Percentiles rank a stretch among this genome's conserved stretches.
Evolutionary conservation across 2,113 vertebrate species (phyloP).

Genomic region (Propithecus coquereli): DNA sequence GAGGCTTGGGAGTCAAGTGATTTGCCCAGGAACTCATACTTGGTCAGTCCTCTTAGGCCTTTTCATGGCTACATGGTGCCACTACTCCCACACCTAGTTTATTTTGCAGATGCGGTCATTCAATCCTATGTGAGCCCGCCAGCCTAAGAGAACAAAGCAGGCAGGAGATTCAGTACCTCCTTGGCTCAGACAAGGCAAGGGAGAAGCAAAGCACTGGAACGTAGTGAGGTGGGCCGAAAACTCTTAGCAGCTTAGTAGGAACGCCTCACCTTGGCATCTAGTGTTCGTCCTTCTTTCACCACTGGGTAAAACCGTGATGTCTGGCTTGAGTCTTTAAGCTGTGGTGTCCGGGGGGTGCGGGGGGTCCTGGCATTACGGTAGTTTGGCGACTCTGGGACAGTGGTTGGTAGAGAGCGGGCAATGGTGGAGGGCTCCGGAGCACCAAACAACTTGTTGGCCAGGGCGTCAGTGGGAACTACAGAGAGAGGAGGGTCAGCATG

Average conservation of each 20-base stretch:
- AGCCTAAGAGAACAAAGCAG: neutral
- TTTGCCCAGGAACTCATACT: neutral
- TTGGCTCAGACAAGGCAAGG: neutral
- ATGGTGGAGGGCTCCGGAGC: conserved; percentile 93
- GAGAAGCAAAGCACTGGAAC: neutral
- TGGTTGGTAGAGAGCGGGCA: conserved; percentile 95
- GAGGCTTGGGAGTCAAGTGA: neutral
- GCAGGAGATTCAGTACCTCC: neutral
- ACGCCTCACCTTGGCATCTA: conserved; percentile 92
- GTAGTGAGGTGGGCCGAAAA: neutral
- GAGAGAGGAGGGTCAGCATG: neutral
- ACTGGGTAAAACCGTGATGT: conserved; percentile 98
- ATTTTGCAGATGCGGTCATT: neutral
- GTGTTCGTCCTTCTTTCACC: conserved; percentile 95
- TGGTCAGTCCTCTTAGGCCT: neutral
- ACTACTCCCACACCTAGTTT: neutral
- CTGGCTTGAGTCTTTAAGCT: conserved; percentile 93
- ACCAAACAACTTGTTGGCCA: conserved; percentile 98
- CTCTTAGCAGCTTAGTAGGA: neutral
- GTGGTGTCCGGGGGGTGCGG: conserved; percentile 94
- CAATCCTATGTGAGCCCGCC: neutral
- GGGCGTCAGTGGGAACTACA: conserved; percentile 95
- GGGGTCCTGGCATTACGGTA: conserved; percentile 95
- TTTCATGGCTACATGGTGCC: neutral
- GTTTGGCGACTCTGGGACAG: conserved; percentile 96